Percentiles rank a stretch among this genome's conserved stretches.
These are phyloP conservation scores for Paralvinella palmiformis DNA, from an alignment of 1,140 invertebrate genomes.

Conservation along the genomic window DNA sequence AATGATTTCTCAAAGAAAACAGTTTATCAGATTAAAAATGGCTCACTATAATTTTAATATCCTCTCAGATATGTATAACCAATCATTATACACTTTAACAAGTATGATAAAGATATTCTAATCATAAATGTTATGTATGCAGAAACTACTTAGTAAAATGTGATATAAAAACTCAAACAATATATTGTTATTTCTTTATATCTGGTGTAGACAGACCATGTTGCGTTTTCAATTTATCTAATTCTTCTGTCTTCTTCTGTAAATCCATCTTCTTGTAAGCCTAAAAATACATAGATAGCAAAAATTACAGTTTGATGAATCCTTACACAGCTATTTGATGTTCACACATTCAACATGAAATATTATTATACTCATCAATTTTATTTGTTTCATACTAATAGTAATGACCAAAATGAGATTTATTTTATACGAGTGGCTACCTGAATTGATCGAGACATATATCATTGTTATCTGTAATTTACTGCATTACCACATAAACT, in stretches of 20 bases:
- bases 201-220: slow-evolving; percentile 64
- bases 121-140: no score
- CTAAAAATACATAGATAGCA: slow-evolving; percentile 38
- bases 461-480: background rate
- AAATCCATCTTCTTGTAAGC: slow-evolving; percentile 95
- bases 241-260: slow-evolving; percentile 93
- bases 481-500: no score
- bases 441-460: background rate
- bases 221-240: slow-evolving; percentile 94
- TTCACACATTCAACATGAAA: background rate
- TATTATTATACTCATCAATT: background rate
- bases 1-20: no score
- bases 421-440: background rate
- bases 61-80: no score
- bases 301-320: background rate
- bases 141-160: no score
- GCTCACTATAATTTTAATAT: no score
- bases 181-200: no score
- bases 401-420: background rate
- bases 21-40: no score
- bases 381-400: background rate
- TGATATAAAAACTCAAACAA: no score
- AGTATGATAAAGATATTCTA: no score
- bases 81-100: no score
- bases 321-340: background rate